Evolutionary conservation across 2,888 invertebrate genomes (phyloP).

Genomic region (Trichacis sp.): DNA sequence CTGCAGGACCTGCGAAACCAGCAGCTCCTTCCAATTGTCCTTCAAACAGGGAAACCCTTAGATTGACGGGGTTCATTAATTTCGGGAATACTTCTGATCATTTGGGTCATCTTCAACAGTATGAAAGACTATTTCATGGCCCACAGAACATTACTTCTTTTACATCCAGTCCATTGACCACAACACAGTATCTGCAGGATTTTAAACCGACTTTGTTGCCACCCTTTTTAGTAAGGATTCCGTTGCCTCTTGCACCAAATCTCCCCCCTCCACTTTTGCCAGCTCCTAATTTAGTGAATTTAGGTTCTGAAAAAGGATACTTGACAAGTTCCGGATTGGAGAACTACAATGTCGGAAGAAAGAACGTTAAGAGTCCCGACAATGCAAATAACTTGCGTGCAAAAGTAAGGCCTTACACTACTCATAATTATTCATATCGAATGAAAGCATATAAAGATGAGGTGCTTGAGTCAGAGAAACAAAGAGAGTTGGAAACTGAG

Average conservation of each 20-base stretch:
- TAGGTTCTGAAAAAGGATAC: conserved; percentile 30
- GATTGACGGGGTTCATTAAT: conserved; percentile 63
- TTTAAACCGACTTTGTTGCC: conserved; percentile 42
- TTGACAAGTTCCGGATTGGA: conserved; percentile 48
- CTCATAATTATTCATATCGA: conserved; percentile 49
- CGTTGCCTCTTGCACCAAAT: conserved; percentile 57
- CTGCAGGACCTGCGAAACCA: conserved; percentile 24
- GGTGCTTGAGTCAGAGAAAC: conserved; percentile 45
- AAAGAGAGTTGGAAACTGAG: conserved; percentile 47
- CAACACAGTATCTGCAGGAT: conserved; percentile 13
- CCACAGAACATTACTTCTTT: conserved; percentile 10
- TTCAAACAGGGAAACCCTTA: conserved; percentile 58
- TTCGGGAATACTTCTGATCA: conserved; percentile 61
- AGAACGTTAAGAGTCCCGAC: conserved; percentile 46
- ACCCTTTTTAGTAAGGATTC: conserved; percentile 59
- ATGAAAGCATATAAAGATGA: conserved; percentile 49
- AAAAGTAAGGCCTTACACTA: conserved; percentile 28
- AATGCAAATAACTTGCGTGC: conserved; percentile 44
- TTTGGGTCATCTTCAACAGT: conserved; percentile 58
- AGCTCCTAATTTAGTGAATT: conserved; percentile 21
- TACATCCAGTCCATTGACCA: conserved; percentile 13
- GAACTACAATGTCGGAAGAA: conserved; percentile 49
- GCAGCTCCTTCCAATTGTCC: conserved; percentile 32
- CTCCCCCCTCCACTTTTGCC: conserved; percentile 47
- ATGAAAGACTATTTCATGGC: conserved; percentile 61